Evolutionary conservation across 2,888 invertebrate genomes (phyloP), one percentile per base, ranked within the genome.

Genomic region (Zhengitettix transpicula): DNA sequence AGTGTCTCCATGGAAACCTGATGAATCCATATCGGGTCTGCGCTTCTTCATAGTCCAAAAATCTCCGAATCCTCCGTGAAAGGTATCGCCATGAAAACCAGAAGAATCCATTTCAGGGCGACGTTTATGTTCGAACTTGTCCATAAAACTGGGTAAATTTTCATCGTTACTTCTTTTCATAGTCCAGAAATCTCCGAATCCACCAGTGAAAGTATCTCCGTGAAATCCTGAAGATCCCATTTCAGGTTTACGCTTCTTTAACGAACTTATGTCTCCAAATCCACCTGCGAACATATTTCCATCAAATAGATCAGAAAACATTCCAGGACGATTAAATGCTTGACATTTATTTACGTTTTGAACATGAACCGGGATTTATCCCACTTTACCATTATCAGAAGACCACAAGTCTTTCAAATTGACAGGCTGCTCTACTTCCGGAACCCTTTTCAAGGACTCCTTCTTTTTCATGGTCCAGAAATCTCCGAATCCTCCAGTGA

Each of bases 401-500:
- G 47, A 47, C 47, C 16, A 53, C 16, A 28, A n/a, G 9, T 53
- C 53, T 5, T 16, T 16, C 11, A n/a, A 53, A 12, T 53, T 11
- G 3, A 16, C 53, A 3, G 53, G 16, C 17, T 53, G n/a, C 5
- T 11, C 53, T 47, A 47, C 9, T 8, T 47, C 16, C 1, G 53
- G 28, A 53, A n/a, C 28, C 8, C 53, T 53, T 12, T 17, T 28
- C 11, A 53, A 11, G 12, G n/a, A 12, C 12, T 53, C 28, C 15
- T 28, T 16, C 40, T 42, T 55, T 52, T 61, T 61, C 61, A 59
- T 59, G 14, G 59, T 59, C 59, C 59, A 57, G 66, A 71, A 70
- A 55, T 70, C 67, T 10, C 70, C 70, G 58, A 71, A 70, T 0
- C 69, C 69, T n/a, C 66, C 63, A 40, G 65, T 66, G 56, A 71